Evolutionary conservation across 2,113 vertebrate species (phyloP).

Genomic region (Microcebus jonahi): DNA sequence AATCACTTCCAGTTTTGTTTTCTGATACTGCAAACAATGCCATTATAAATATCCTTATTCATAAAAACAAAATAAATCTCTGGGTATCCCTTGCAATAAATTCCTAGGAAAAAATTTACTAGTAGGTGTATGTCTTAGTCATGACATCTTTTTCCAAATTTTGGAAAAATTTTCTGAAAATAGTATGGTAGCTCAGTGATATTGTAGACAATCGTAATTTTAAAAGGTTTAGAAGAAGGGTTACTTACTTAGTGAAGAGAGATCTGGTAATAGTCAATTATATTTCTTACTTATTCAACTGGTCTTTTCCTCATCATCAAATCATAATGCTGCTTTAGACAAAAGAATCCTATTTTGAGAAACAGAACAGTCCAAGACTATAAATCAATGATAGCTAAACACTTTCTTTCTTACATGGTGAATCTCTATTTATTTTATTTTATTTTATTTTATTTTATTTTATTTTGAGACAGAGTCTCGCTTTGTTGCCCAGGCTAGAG

Average conservation of each 20-base stretch:
- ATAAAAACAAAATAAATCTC: neutral
- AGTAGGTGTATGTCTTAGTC: neutral
- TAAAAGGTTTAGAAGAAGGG: neutral
- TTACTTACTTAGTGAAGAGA: neutral
- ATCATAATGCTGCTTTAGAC: neutral
- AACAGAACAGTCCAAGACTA: neutral
- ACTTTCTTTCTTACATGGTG: neutral
- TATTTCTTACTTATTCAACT: neutral
- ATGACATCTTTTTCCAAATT: neutral
- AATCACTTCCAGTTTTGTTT: neutral
- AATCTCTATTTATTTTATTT: neutral
- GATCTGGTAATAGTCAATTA: neutral
- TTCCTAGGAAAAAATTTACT: slow-evolving; percentile 13
- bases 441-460: slow-evolving; percentile 34
- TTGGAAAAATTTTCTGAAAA: neutral
- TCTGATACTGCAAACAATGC: neutral
- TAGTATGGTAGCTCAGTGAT: neutral
- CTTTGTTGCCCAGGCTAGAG: too few species aligned
- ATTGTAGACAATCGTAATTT: neutral
- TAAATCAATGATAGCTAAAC: neutral
- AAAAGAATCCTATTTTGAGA: neutral
- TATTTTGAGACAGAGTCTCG: neutral
- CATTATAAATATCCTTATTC: slow-evolving; percentile 6
- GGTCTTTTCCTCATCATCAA: neutral
- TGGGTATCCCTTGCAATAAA: neutral